These are phyloP conservation scores for Equus przewalskii DNA, from an alignment of 2,113 vertebrate species.

Conservation along the genomic window DNA sequence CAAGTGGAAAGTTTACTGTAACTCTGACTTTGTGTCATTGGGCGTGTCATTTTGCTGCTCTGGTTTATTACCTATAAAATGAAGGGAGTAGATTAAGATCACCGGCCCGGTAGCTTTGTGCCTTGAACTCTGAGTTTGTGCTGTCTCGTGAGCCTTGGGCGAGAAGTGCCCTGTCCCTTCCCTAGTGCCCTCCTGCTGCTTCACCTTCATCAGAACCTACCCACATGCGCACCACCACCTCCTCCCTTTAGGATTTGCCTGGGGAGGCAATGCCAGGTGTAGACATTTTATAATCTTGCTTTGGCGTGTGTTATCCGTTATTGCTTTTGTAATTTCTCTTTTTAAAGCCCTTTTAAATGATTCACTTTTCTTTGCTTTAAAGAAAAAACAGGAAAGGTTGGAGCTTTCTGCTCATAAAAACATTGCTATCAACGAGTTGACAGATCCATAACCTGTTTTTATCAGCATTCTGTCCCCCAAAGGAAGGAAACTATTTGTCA, in stretches of 20 bases:
- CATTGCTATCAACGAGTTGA: slow-evolving; percentile 71
- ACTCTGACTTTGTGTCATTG: neutral
- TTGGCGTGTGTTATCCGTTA: slow-evolving; percentile 25
- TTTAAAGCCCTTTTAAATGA: slow-evolving; percentile 25
- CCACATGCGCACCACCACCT: fast-evolving
- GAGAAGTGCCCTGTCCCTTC: neutral
- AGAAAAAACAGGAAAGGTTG: slow-evolving; percentile 87
- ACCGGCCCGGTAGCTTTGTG: too few species aligned
- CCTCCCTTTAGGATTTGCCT: neutral
- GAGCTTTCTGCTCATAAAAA: slow-evolving; percentile 84
- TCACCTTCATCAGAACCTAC: neutral
- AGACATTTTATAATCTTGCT: neutral
- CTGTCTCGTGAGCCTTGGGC: neutral
- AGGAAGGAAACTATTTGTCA: slow-evolving; percentile 82
- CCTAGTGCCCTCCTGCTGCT: neutral
- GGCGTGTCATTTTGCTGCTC: neutral
- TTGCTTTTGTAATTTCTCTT: neutral
- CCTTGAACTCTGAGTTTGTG: neutral
- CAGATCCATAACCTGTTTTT: slow-evolving; percentile 73
- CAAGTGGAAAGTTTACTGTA: neutral
- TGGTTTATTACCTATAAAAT: neutral
- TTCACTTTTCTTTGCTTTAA: slow-evolving; percentile 66
- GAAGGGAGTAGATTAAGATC: neutral
- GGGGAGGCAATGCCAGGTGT: neutral
- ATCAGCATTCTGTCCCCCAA: slow-evolving; percentile 68